These are phyloP conservation scores for Lichenostomus cassidix DNA, from an alignment of 2,113 vertebrate genomes.

Conservation along the genomic window DNA sequence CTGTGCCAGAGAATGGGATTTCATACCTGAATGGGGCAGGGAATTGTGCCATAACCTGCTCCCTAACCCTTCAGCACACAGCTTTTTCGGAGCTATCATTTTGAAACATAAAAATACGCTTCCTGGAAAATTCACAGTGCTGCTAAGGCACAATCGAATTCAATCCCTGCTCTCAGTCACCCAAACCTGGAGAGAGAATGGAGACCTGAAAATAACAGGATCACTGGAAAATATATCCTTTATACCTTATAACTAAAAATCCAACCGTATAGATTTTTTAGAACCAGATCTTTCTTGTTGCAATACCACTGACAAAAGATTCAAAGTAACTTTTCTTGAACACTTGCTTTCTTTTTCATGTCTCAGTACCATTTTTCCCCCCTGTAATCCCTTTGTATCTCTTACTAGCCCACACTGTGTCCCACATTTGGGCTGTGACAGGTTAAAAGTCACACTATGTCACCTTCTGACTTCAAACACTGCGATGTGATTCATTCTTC, in stretches of 20 bases:
- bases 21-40: background rate
- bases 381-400: constrained; percentile 19
- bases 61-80: background rate
- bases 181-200: constrained; percentile 11
- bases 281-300: constrained; percentile 20
- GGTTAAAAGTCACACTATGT: constrained; percentile 30
- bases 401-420: constrained; percentile 39
- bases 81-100: background rate
- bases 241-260: constrained; percentile 23
- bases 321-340: constrained; percentile 60
- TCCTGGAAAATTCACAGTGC: background rate
- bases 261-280: constrained; percentile 24
- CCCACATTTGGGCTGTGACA: constrained; percentile 12
- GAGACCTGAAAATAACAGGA: constrained; percentile 37
- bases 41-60: background rate
- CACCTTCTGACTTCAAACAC: constrained; percentile 39
- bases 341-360: constrained; percentile 26
- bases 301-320: constrained; percentile 26
- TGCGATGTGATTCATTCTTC: background rate
- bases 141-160: background rate
- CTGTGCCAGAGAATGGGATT: background rate
- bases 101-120: background rate
- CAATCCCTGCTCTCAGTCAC: constrained; percentile 1
- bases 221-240: constrained; percentile 11
- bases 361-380: background rate